These are phyloP conservation scores for Erpornis zantholeuca DNA, from an alignment of 2,113 vertebrate genomes.

Conservation along the genomic window DNA sequence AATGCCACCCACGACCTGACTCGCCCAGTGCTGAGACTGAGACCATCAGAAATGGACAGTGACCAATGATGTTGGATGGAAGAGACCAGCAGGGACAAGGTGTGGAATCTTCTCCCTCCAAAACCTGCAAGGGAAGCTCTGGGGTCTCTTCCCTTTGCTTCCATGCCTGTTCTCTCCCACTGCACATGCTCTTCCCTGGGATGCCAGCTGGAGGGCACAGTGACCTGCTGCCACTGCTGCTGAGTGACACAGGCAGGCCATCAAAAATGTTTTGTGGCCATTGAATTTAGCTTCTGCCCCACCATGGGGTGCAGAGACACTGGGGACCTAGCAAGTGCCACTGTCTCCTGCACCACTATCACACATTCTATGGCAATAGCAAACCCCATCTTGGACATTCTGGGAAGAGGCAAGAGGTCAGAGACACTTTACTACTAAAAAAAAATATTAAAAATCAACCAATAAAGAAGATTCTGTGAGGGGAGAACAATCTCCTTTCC, in stretches of 20 bases:
- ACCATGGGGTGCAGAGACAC: background rate
- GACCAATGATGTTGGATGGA: no score
- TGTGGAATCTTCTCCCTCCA: background rate
- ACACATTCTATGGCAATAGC: background rate
- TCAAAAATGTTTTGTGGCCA: rapidly evolving
- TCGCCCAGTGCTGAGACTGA: rapidly evolving
- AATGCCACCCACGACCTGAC: rapidly evolving
- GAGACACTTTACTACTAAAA: background rate
- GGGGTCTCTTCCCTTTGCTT: background rate
- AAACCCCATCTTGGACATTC: background rate
- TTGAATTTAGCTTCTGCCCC: background rate
- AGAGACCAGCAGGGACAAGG: background rate
- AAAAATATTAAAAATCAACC: background rate
- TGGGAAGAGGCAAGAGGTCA: background rate
- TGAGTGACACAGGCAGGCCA: background rate
- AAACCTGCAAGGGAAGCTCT: background rate
- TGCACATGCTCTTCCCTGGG: rapidly evolving
- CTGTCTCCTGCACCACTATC: rapidly evolving
- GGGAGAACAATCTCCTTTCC: background rate
- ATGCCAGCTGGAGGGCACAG: background rate
- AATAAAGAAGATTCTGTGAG: background rate
- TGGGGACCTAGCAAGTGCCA: rapidly evolving
- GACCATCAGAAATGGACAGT: rapidly evolving
- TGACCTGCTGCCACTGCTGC: background rate
- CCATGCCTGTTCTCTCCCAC: background rate